Evolutionary conservation across 2,113 vertebrate genomes (phyloP), one percentile per base, ranked within the genome.

Genomic region (Centropristis striata): DNA sequence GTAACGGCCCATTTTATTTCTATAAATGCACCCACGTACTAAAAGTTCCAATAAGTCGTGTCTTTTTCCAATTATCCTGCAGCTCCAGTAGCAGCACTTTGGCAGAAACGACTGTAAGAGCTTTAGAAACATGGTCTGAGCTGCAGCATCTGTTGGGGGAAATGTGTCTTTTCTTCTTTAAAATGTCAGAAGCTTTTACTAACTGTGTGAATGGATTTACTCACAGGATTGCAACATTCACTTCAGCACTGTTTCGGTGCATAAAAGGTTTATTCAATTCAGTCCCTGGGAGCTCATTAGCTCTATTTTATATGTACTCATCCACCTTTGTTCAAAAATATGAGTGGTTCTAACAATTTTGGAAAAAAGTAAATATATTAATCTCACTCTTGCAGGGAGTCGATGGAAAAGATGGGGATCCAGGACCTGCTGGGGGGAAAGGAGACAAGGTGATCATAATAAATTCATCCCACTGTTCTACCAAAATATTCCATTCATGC

Each of bases 401-500:
- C 18, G 92, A 95, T 88, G 98, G 98, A 53, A 86, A 44, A 75
- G 92, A 96, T 61, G 97, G 97, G 25, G 75, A 90, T 37, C 75
- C 83, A 3, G 97, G 97, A 11, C 69, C 85, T 80, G 89, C 88
- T 3, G 97, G 97, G 23, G 80, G 23, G 47, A 96, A 94, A 51
- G 98, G 98, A 68, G 94, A 96, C 63, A 96, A 96, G 94, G 97
- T 98, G 68, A 90, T 32, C 14, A 49, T 2, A 18, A 4, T 27
- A 2, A 47, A 2, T 49, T 55, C 1, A 16, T 9, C 12, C 25
- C 2, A 39, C 8, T 20, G 41, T 42, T 14, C 14, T 42, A n/a
- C n/a, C 32, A 32, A 32, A 32, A 32, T 32, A 32, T 32, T 32
- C 3, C 3, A 32, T 32, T 32, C 32, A 25, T 37, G 37, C 25